A percentile compares a stretch with the other conserved stretches of the same genome.
These are phyloP conservation scores for Neogale vison DNA, from an alignment of 2,113 vertebrate genomes.

Conservation along the genomic window DNA sequence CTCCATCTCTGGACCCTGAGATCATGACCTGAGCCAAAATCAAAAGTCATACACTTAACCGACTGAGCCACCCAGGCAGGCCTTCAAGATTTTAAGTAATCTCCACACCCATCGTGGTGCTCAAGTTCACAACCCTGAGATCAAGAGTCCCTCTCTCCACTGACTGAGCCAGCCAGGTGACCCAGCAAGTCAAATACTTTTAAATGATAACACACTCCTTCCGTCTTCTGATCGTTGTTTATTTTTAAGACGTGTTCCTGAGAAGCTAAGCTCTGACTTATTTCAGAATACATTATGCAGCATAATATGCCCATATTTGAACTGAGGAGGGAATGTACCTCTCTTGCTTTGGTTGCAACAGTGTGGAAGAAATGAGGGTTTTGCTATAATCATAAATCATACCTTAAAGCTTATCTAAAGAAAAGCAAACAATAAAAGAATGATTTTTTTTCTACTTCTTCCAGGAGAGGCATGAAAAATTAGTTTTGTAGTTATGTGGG, in stretches of 20 bases:
- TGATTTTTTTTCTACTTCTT: not conserved
- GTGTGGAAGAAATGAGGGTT: not conserved
- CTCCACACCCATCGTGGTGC: not conserved
- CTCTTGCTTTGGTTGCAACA: too few relatives aligned
- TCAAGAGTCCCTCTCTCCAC: not conserved
- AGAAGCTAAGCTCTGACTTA: not conserved
- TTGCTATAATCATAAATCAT: not conserved
- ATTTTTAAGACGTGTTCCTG: conserved; percentile 33
- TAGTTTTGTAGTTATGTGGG: not conserved
- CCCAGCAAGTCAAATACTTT: not conserved
- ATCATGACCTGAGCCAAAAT: not conserved
- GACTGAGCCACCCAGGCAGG: not conserved
- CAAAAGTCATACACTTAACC: not conserved
- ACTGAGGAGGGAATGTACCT: not conserved
- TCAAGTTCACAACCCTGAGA: not conserved
- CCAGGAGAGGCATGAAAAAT: not conserved
- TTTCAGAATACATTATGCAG: conserved; percentile 1
- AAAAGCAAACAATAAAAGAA: not conserved
- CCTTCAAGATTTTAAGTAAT: not conserved
- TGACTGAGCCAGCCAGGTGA: not conserved
- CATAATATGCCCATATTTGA: not conserved
- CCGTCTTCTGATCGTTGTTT: not conserved
- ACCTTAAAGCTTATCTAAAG: not conserved
- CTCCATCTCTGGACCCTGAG: not conserved
- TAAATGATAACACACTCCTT: not conserved